A percentile compares a stretch with the other conserved stretches of the same genome.
These are phyloP conservation scores for Lonchura striata DNA, from an alignment of 2,113 vertebrate genomes.

Conservation along the genomic window DNA sequence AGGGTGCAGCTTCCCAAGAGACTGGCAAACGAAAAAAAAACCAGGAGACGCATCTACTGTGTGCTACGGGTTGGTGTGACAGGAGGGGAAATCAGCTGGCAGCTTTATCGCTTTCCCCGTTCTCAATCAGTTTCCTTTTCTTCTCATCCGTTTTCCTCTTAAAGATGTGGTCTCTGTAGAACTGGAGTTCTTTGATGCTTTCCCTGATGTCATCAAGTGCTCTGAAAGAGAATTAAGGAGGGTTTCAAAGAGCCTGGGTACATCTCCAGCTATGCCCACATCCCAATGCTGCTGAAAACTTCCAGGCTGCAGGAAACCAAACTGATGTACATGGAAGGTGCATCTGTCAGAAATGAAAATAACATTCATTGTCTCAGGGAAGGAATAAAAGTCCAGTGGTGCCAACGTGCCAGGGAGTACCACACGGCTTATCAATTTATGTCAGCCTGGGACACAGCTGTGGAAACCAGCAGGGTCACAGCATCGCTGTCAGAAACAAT, in stretches of 20 bases:
- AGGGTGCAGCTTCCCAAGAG: conserved; percentile 8
- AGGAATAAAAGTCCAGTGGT: neutral
- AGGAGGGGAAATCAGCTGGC: conserved; percentile 60
- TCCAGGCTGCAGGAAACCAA: neutral
- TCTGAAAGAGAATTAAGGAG: conserved; percentile 71
- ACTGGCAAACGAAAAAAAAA: neutral
- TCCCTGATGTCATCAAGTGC: conserved; percentile 93
- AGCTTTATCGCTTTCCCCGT: conserved; percentile 72
- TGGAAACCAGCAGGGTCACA: neutral
- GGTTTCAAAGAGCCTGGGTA: accelerated
- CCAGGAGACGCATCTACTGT: neutral
- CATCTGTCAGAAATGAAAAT: neutral
- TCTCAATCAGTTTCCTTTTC: conserved; percentile 82
- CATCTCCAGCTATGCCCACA: neutral
- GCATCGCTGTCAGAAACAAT: neutral
- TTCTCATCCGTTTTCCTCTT: conserved; percentile 81
- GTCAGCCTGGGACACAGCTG: neutral
- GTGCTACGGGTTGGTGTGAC: neutral
- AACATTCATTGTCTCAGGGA: neutral
- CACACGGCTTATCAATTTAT: neutral
- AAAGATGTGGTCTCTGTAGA: conserved; percentile 90
- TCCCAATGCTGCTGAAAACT: accelerated
- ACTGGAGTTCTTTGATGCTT: conserved; percentile 94
- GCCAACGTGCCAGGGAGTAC: neutral
- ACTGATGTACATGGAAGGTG: neutral